Base-by-base conservation (phyloP, 2,113 vertebrate genomes). In the Serilophus lunatus region DNA sequence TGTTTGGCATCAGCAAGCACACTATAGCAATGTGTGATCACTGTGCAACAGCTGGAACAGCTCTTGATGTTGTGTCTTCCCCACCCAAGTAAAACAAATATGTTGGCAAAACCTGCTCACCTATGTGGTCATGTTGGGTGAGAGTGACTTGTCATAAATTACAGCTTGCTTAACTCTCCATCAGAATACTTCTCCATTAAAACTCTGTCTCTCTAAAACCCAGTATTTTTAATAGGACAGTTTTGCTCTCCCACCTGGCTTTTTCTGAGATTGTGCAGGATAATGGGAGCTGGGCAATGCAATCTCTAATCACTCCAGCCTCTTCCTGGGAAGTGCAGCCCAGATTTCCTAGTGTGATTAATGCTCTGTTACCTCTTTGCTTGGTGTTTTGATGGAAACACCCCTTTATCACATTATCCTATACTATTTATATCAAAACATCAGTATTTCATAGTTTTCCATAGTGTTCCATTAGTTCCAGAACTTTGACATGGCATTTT, bases 251-350 rank as follows among this genome's bases (percentile, higher is more conserved):
- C 19, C 6, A 4, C 38, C 72, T 64, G 44, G 47, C 28, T 80
- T 38, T 49, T 60, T 28, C 28, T 53, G 8, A 0, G 2, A 35
- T 18, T 3, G 42, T 51, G 40, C 20, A 36, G 38, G 44, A 28
- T 20, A 2, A 0, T 0, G 2, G 10, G 4, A 80, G 33, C 12
- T 65, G 25, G 40, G 24, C 26, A 68, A 47, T 42, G 54, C 57
- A 61, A 44, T 14, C 2, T 42, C 12, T 7, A 35, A 36, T 11
- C 3, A 20, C 6, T 70, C 17, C 18, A 59, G 29, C 25, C 17
- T 44, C n/a, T 24, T 83, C 19, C 14, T 1, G 2, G 36, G 18
- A 72, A 56, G 15, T 18, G 14, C 28, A 74, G 15, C 7, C n/a
- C 10, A 11, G 40, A 45, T 18, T 49, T 71, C 22, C 66, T 19